Base-by-base conservation (phyloP, 1,140 invertebrate genomes). In the Bombus sylvicola region DNA sequence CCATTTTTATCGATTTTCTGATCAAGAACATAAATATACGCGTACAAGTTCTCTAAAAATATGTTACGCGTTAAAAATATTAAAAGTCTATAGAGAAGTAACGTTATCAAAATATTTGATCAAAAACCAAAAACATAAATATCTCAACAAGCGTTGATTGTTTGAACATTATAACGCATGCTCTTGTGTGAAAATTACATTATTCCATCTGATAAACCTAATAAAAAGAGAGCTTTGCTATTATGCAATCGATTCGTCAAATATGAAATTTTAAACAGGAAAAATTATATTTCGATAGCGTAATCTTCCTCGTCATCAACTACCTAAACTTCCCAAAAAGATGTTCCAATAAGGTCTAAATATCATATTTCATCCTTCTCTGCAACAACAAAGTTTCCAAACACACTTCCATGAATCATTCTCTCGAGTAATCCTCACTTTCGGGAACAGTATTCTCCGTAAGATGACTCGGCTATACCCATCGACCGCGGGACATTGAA, bases 161-260 rank as follows among this genome's bases (percentile, higher is more conserved):
- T 53, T 53, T 6, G 47, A 53, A 53, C 47, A 5, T 18, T 53
- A 22, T 0, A 53, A 53, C 47, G 47, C 6, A 6, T 18, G 5
- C 5, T 22, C 15, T 47, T 0, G 43, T 5, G 13, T 1, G 4
- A 47, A 5, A n/a, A 62, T 62, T n/a, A n/a, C 12, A n/a, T 1
- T 1, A n/a, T 62, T n/a, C 0, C 0, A 62, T n/a, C 28, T 62
- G 3, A 4, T 4, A 13, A n/a, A 4, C 1, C 28, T 62, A 13
- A n/a, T 62, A 5, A 12, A 62, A 62, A 13, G 10, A 62, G 28
- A 62, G 12, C 3, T 62, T 5, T 5, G 2, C 12, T 62, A 62
- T 2, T 1, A 13, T 3, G 12, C 59, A 4, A 62, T n/a, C 59
- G 59, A 62, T n/a, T 62, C 28, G 12, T n/a, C 28, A n/a, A 12